Evolutionary conservation across 2,888 invertebrate genomes (phyloP).

Genomic region (Calliscelio sp.): DNA sequence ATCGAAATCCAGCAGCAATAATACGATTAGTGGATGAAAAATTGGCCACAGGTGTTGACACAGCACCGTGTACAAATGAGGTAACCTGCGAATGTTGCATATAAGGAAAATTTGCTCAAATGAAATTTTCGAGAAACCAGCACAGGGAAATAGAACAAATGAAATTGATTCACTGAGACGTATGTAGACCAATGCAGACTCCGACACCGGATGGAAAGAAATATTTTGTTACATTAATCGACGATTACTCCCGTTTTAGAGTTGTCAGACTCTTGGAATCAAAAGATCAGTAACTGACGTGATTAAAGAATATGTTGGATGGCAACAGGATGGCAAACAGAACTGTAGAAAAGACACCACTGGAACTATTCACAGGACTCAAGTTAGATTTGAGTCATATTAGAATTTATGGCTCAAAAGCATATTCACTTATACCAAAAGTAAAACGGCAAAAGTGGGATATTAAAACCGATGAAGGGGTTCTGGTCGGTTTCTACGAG

Average conservation of each 20-base stretch:
- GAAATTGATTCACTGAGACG: constrained; percentile 74
- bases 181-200: constrained; percentile 77
- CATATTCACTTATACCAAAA: constrained; percentile 46
- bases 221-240: constrained; percentile 72
- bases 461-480: constrained; percentile 42
- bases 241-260: constrained; percentile 66
- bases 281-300: too few relatives aligned
- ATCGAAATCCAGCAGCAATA: constrained; percentile 67
- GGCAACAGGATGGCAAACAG: background rate
- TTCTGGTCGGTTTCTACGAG: constrained; percentile 50
- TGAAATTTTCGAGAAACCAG: constrained; percentile 68
- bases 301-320: too few relatives aligned
- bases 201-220: constrained; percentile 67
- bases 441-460: constrained; percentile 52
- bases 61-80: constrained; percentile 71
- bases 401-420: constrained; percentile 44
- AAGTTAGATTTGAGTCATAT: constrained; percentile 50
- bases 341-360: constrained; percentile 38
- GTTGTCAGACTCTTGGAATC: too few relatives aligned
- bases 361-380: constrained; percentile 49
- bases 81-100: constrained; percentile 73
- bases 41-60: constrained; percentile 67
- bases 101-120: constrained; percentile 74
- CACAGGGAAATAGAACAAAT: constrained; percentile 56
- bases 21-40: constrained; percentile 53